These are phyloP conservation scores for Passer domesticus DNA, from an alignment of 2,113 vertebrate genomes.

Conservation along the genomic window DNA sequence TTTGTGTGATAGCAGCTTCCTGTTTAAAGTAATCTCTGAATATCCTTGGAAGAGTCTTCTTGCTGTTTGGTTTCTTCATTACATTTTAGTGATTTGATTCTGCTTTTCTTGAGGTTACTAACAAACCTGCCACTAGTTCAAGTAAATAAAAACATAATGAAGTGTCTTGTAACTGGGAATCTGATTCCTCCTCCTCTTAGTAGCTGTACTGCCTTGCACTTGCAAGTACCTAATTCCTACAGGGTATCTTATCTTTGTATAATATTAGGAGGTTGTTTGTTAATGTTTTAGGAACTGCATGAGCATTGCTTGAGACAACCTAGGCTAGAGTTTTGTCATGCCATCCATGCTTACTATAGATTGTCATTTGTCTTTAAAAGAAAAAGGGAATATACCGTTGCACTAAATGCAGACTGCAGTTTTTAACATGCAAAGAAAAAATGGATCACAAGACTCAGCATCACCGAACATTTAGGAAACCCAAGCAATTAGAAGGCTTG, in stretches of 20 bases:
- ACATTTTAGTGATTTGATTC: background rate
- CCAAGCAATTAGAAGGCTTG: constrained; percentile 90
- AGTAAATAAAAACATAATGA: background rate
- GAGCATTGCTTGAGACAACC: background rate
- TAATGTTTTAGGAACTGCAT: background rate
- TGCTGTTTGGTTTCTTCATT: background rate
- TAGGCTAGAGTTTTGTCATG: background rate
- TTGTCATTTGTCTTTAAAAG: constrained; percentile 62
- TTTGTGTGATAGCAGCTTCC: background rate
- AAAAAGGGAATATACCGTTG: constrained; percentile 96
- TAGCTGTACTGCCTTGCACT: background rate
- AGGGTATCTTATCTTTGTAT: background rate
- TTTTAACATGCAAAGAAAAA: constrained; percentile 95
- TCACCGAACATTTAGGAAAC: constrained; percentile 94
- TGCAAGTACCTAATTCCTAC: background rate
- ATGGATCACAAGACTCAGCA: constrained; percentile 91
- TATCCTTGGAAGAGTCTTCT: background rate
- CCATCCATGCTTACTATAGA: background rate
- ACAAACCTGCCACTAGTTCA: background rate
- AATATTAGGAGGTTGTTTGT: background rate
- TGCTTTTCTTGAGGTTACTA: background rate
- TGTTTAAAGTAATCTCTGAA: background rate
- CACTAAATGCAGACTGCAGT: constrained; percentile 93
- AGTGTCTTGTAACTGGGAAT: background rate
- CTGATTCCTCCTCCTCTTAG: background rate